phyloP scores from a whole-genome alignment of 2,113 vertebrate species.

The Salvelinus fontinalis region DNA sequence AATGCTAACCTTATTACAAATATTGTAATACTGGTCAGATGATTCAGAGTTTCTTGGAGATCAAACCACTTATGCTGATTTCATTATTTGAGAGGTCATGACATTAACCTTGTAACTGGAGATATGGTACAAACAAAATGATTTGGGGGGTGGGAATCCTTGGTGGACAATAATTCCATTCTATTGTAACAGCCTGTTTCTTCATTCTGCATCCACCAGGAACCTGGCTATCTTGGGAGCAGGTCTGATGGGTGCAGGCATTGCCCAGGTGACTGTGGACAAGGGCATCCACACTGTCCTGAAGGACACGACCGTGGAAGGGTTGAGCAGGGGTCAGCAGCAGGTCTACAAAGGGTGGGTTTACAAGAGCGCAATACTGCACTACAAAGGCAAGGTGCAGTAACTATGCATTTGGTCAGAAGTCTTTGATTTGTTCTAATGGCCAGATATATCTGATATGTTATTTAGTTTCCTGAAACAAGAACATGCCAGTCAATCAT shows the following conservation, averaged over 20 bases:
- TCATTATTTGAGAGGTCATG: too few species aligned
- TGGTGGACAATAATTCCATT: not conserved
- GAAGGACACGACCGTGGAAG: constrained; percentile 84
- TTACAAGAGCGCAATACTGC: not conserved
- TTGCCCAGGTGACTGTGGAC: constrained; percentile 91
- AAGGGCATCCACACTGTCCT: constrained; percentile 87
- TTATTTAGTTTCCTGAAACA: too few species aligned
- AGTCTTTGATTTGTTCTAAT: too few species aligned
- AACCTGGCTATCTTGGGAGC: constrained; percentile 89
- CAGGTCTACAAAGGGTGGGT: constrained; percentile 94
- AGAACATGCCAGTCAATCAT: too few species aligned
- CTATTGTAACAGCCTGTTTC: not conserved
- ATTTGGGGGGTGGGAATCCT: too few species aligned
- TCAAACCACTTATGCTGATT: too few species aligned
- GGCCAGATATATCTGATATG: too few species aligned
- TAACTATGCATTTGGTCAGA: too few species aligned
- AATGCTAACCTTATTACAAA: not conserved
- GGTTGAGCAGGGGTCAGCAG: constrained; percentile 88
- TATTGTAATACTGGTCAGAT: not conserved
- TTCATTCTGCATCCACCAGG: constrained; percentile 59
- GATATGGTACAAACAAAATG: too few species aligned
- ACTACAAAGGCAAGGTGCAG: too few species aligned
- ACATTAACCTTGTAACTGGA: too few species aligned
- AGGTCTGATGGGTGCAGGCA: constrained; percentile 94
- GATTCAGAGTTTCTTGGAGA: too few species aligned